phyloP scores from a whole-genome alignment of 2,888 invertebrate genomes.

The Metacarcinus magister region DNA sequence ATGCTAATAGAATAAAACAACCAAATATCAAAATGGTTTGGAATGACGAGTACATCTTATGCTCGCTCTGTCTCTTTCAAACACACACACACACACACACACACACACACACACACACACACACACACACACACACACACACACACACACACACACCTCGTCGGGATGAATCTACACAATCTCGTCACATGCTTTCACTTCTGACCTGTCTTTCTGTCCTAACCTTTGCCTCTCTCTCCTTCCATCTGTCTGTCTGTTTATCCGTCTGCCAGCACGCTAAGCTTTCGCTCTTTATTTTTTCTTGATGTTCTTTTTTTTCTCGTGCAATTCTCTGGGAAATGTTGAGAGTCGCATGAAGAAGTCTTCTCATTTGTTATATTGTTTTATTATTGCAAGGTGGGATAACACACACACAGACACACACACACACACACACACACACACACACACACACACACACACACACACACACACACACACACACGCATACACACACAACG shows the following conservation, averaged over 20 bases:
- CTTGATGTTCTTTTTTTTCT: not conserved
- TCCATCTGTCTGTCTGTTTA: too few relatives aligned
- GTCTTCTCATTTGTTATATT: not conserved
- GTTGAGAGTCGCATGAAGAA: not conserved
- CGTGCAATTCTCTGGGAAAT: not conserved
- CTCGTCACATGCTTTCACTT: not conserved
- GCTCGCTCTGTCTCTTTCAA: not conserved
- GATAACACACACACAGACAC: not conserved
- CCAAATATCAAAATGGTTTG: too few relatives aligned
- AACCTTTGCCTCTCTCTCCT: too few relatives aligned
- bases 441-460: constrained; percentile 26
- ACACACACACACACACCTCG: not conserved
- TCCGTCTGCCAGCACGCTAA: too few relatives aligned
- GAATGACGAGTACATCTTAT: too few relatives aligned
- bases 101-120: not conserved
- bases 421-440: constrained; percentile 14
- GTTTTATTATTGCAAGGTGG: not conserved
- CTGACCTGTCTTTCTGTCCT: not conserved
- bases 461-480: not conserved
- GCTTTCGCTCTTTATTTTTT: not conserved
- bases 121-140: not conserved
- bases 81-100: not conserved
- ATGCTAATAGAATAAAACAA: too few relatives aligned
- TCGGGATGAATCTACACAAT: not conserved
- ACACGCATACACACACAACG: too few relatives aligned